A percentile compares a stretch with the other conserved stretches of the same genome.
phyloP scores from a whole-genome alignment of 30 jellyfish, hydroid and myxozoan genomes.

The Hydractinia echinata region DNA sequence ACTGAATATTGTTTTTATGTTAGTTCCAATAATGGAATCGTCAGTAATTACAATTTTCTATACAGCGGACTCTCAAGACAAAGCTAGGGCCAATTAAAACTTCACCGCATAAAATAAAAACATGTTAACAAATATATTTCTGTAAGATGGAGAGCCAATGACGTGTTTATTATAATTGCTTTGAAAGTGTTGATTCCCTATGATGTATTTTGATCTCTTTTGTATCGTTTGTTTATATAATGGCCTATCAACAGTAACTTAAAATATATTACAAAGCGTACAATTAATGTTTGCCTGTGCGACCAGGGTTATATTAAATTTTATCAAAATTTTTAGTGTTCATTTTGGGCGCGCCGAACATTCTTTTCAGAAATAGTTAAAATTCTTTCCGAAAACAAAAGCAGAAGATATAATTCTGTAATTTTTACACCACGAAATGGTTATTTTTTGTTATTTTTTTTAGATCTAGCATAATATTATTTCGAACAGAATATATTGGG shows the following conservation, averaged over 20 bases:
- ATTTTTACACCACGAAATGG: neutral
- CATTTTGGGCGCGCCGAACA: constrained; percentile 98
- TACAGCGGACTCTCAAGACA: too few species aligned
- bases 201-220: neutral
- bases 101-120: too few species aligned
- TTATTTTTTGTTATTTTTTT: constrained; percentile 2
- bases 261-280: neutral
- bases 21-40: too few species aligned
- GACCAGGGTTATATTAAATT: constrained; percentile 16
- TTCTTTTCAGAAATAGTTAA: constrained; percentile 42
- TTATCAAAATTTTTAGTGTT: constrained; percentile 17
- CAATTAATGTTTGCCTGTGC: neutral
- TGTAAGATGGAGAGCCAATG: neutral
- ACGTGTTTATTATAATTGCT: neutral
- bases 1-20: too few species aligned
- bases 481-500: too few species aligned
- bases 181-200: constrained; percentile 7
- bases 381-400: constrained; percentile 26
- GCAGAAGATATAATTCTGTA: neutral
- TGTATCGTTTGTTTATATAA: constrained; percentile 26
- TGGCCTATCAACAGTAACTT: neutral
- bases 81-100: too few species aligned
- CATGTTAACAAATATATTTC: too few species aligned
- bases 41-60: too few species aligned
- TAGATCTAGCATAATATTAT: neutral